Evolutionary conservation across 2,888 invertebrate genomes (phyloP).

Genomic region (Cordylochernes scorpioides): DNA sequence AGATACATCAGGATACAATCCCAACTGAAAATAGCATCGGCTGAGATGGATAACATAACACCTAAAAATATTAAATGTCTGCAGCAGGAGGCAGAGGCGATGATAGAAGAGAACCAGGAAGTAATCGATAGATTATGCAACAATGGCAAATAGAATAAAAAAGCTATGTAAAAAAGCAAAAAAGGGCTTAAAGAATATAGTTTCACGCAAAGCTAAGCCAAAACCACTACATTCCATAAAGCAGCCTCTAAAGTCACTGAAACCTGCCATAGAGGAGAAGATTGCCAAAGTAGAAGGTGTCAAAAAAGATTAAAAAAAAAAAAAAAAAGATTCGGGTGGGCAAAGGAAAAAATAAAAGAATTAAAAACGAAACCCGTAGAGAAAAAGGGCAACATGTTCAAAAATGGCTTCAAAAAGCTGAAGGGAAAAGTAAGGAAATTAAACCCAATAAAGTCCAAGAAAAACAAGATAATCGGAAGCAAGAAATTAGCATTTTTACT

Average conservation of each 20-base stretch:
- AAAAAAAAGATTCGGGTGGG: background rate
- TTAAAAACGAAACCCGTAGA: constrained; percentile 2
- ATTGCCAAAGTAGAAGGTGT: background rate
- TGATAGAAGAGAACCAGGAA: constrained; percentile 2
- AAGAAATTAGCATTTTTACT: constrained; percentile 1
- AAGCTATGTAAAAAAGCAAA: no score
- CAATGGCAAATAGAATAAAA: no score
- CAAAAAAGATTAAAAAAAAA: background rate
- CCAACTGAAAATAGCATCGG: no score
- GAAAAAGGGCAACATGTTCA: constrained; percentile 1
- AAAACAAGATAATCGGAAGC: constrained; percentile 2
- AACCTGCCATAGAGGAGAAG: no score
- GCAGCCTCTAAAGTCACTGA: no score
- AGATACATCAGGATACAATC: no score
- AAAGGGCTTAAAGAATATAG: no score
- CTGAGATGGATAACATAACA: no score
- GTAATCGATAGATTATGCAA: constrained; percentile 2
- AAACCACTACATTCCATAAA: no score
- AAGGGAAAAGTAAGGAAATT: no score
- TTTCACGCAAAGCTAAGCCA: no score
- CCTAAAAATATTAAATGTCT: constrained; percentile 2
- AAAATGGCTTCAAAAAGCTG: background rate
- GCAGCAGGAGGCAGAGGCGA: constrained; percentile 1
- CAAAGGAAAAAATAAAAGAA: constrained; percentile 1
- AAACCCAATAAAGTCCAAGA: constrained; percentile 1